A percentile compares a stretch with the other conserved stretches of the same genome.
Conservation (phyloP, 2,888 invertebrate genomes). For the Seladonia tumulorum region DNA sequence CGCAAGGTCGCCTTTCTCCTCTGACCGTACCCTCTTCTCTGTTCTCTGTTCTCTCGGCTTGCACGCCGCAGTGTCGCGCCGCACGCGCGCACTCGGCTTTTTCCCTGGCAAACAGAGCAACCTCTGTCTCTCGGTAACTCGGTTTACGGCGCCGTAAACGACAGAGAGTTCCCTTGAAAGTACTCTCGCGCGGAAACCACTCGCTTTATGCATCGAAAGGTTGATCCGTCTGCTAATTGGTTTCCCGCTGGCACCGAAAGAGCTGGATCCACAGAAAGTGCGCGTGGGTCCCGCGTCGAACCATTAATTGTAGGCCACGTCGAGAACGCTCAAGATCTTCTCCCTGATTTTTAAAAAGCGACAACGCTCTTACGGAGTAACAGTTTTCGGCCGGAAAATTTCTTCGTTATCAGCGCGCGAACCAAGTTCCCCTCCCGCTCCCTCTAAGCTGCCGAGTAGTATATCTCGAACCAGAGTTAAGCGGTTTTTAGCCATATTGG, state of each 20-base stretch:
- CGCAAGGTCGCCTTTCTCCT: conserved; percentile 12
- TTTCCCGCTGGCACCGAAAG: background rate
- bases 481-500: no score
- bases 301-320: background rate
- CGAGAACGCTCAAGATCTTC: background rate
- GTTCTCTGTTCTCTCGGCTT: background rate
- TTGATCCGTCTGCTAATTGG: background rate
- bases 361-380: background rate
- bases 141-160: background rate
- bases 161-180: background rate
- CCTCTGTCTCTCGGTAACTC: background rate
- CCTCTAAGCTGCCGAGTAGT: no score
- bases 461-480: no score
- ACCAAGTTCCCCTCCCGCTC: no score
- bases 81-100: background rate
- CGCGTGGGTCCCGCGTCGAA: background rate
- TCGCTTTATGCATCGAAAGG: conserved; percentile 10
- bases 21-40: background rate
- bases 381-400: background rate
- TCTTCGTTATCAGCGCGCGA: no score
- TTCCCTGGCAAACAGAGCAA: background rate
- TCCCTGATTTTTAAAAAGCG: background rate
- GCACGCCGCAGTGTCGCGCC: background rate
- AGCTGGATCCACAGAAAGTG: background rate
- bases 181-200: background rate